phyloP scores from a whole-genome alignment of 1,140 invertebrate genomes.

The Pissodes strobi region DNA sequence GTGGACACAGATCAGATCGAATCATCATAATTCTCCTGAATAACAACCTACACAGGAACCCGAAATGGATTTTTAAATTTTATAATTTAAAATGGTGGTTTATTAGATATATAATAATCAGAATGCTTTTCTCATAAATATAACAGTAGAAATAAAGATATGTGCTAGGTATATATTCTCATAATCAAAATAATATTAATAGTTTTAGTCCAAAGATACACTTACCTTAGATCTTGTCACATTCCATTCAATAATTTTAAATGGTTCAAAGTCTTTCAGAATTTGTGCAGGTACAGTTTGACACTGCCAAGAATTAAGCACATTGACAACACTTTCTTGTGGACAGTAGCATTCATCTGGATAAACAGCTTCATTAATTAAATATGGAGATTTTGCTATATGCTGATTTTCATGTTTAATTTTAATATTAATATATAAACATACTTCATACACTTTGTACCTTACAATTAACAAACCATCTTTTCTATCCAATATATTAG shows the following conservation, averaged over 20 bases:
- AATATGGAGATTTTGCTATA: constrained; percentile 70
- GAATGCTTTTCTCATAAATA: no score
- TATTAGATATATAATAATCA: no score
- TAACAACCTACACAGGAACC: no score
- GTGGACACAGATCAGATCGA: no score
- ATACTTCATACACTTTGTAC: constrained; percentile 79
- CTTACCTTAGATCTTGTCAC: constrained; percentile 65
- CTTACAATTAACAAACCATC: constrained; percentile 86
- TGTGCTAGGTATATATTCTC: no score
- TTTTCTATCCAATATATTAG: constrained; percentile 78
- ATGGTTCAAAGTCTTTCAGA: constrained; percentile 71
- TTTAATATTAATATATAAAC: constrained; percentile 70
- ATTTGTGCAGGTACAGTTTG: constrained; percentile 71
- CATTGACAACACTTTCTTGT: constrained; percentile 63
- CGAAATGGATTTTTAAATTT: no score
- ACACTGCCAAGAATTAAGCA: constrained; percentile 75
- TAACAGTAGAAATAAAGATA: no score
- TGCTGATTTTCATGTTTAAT: constrained; percentile 71
- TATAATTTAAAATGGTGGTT: no score
- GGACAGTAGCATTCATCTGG: constrained; percentile 89
- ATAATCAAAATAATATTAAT: no score
- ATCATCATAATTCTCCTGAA: no score
- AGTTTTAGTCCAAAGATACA: no score
- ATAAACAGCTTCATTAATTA: constrained; percentile 69
- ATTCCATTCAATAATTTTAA: constrained; percentile 75